phyloP scores from a whole-genome alignment of 2,888 invertebrate species.

The Drosophila algonquin region DNA sequence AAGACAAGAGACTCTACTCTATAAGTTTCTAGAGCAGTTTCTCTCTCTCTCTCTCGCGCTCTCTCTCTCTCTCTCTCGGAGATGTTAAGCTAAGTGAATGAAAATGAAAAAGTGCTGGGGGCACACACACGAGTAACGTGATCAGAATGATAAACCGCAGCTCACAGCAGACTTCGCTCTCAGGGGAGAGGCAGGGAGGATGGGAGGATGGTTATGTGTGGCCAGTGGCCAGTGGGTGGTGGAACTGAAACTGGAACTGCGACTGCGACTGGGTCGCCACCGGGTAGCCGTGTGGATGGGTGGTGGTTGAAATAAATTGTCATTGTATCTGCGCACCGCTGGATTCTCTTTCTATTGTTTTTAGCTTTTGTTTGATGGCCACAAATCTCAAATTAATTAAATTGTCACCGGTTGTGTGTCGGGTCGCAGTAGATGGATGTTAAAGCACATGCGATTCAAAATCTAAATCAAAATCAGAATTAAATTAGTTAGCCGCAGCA shows the following conservation, averaged over 20 bases:
- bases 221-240: slow-evolving; percentile 49
- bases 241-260: neutral
- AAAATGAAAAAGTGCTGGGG: slow-evolving; percentile 76
- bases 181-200: slow-evolving; percentile 20
- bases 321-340: slow-evolving; percentile 57
- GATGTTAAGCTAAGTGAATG: slow-evolving; percentile 68
- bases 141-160: slow-evolving; percentile 51
- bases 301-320: slow-evolving; percentile 69
- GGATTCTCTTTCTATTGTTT: slow-evolving; percentile 30
- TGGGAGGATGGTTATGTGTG: too few species aligned
- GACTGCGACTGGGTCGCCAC: neutral
- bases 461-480: slow-evolving; percentile 23
- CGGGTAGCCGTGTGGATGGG: slow-evolving; percentile 19
- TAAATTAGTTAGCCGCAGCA: slow-evolving; percentile 26
- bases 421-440: neutral
- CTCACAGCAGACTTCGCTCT: slow-evolving; percentile 26
- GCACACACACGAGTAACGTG: slow-evolving; percentile 71
- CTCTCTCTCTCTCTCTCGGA: neutral
- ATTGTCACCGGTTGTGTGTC: slow-evolving; percentile 47
- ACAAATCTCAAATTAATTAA: slow-evolving; percentile 68
- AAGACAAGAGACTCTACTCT: slow-evolving; percentile 33
- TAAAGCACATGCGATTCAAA: slow-evolving; percentile 14
- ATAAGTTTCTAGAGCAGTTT: slow-evolving; percentile 36
- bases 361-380: slow-evolving; percentile 45
- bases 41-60: neutral